These are phyloP conservation scores for Anthopleura xanthogrammica DNA, from an alignment of 92 coral and sea anemone genomes.

Conservation along the genomic window DNA sequence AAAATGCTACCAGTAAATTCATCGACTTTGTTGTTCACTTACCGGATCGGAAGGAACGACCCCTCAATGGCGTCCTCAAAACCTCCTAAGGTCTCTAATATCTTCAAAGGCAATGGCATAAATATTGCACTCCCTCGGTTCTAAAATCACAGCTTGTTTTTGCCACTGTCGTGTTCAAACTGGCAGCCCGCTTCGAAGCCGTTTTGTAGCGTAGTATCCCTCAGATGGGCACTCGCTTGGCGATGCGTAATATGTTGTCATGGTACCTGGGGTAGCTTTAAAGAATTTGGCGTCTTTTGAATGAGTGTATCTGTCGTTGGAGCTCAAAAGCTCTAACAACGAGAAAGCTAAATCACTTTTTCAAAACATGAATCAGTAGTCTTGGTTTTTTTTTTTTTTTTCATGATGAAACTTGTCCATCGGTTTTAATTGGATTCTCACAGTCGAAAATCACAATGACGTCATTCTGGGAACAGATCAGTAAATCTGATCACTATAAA, in stretches of 20 bases:
- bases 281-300: conserved; percentile 27
- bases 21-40: neutral
- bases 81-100: neutral
- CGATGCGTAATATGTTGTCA: neutral
- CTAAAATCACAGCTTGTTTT: neutral
- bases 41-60: conserved; percentile 3
- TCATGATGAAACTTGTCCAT: neutral
- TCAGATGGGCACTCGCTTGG: neutral
- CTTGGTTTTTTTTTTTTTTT: neutral
- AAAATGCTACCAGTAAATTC: neutral
- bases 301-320: conserved; percentile 21
- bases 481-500: neutral
- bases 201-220: neutral
- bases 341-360: conserved; percentile 7
- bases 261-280: neutral
- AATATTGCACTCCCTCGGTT: neutral
- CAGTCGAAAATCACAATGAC: neutral
- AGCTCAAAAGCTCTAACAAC: conserved; percentile 18
- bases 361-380: neutral
- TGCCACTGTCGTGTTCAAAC: neutral
- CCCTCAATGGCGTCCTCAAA: neutral
- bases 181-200: neutral
- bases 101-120: neutral
- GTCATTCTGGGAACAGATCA: neutral
- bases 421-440: neutral